Base-by-base conservation (phyloP, 1,140 invertebrate species). In the Microplitis demolitor region DNA sequence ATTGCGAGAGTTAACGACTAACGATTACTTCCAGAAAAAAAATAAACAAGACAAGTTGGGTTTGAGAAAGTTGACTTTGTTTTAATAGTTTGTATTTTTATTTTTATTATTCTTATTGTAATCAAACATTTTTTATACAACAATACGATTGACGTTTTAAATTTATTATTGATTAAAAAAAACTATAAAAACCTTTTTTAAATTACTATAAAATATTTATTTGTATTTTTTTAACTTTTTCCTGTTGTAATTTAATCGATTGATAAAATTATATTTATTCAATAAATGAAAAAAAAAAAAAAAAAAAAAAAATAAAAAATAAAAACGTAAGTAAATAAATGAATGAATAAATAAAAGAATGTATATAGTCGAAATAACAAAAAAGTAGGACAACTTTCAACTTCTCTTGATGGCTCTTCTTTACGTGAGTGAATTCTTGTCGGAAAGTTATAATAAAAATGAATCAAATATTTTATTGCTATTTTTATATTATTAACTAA, bases 21-120 rank as follows among this genome's bases (percentile, higher is more conserved):
- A 61, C 60, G 60, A 61, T 51, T 60, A 70, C 37, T 45, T 31
- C n/a, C 60, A 63, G 37, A 31, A 70, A 61, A 63, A n/a, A 63
- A 33, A 14, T 53, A 50, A 14, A 39, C 34, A 64, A 24, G 58
- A 61, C 24, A 54, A 61, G 37, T 50, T 16, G 39, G 33, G 37
- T 39, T 63, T 63, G 69, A 70, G 69, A 70, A 70, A 70, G 69
- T 70, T 58, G 69, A 63, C 69, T 45, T 11, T 70, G 58, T 8
- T 63, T 53, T 24, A 61, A 70, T 62, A 37, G 24, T 69, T 16
- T 50, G 13, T 4, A 16, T 31, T 61, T 62, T 70, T 14, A 69
- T 24, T 24, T 24, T 1, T 61, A 35, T 69, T 31, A 58, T 35
- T 58, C 5, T 34, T 61, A 13, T 4, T 61, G 34, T 61, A 69